Percentiles rank a stretch among this genome's conserved stretches.
These are phyloP conservation scores for Desoria tigrina DNA, from an alignment of 2,888 invertebrate species.

Conservation along the genomic window DNA sequence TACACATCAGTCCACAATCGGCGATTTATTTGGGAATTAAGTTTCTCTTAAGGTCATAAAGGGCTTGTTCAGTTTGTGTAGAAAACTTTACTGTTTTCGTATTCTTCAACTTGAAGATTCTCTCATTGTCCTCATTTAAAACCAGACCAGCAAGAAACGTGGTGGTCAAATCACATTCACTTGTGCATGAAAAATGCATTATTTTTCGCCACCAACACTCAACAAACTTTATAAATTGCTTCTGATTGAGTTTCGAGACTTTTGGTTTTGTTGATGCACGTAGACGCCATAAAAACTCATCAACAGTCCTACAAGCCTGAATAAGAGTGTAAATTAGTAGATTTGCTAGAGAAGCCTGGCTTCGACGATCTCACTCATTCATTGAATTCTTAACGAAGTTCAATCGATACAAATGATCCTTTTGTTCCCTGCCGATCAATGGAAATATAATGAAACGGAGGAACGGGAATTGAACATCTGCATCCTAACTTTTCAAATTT, in stretches of 20 bases:
- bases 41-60: slow-evolving; percentile 7
- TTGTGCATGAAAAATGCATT: slow-evolving; percentile 12
- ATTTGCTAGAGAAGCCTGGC: no score
- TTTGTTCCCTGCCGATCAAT: background rate
- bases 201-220: slow-evolving; percentile 5
- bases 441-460: no score
- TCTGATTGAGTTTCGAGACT: background rate
- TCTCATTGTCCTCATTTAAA: slow-evolving; percentile 5
- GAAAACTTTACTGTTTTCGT: background rate
- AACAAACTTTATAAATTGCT: background rate
- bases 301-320: no score
- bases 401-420: no score
- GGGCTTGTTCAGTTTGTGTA: background rate
- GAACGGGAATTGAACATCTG: no score
- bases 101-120: no score
- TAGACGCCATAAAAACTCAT: no score
- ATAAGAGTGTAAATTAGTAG: no score
- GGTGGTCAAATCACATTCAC: slow-evolving; percentile 11
- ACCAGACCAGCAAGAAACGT: slow-evolving; percentile 4
- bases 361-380: no score
- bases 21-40: slow-evolving; percentile 11
- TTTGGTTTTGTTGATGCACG: no score
- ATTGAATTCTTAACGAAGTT: no score
- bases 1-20: background rate
- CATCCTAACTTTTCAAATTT: no score